phyloP scores from a whole-genome alignment of 2,113 vertebrate species.

The Lophochroa leadbeateri region DNA sequence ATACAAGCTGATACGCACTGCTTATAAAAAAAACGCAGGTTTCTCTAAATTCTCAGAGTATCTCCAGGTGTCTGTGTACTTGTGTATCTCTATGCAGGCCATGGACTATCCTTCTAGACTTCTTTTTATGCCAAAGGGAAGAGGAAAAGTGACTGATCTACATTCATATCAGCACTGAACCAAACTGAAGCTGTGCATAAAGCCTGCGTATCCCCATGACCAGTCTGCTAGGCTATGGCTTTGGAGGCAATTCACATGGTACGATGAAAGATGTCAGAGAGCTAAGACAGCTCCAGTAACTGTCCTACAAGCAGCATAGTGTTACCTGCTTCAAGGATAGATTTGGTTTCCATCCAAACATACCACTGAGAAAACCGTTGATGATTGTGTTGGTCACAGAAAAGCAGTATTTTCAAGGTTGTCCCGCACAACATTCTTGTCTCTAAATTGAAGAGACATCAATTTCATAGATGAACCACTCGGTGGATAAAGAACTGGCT shows the following conservation, averaged over 20 bases:
- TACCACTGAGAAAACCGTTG: accelerated
- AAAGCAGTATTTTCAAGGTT: neutral
- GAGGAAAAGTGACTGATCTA: neutral
- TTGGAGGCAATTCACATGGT: neutral
- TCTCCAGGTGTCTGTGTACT: neutral
- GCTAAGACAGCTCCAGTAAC: neutral
- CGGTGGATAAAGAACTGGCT: too few species aligned
- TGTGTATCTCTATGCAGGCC: neutral
- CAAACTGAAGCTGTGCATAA: neutral
- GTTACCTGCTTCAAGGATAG: neutral
- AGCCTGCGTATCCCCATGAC: neutral
- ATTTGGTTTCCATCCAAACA: neutral
- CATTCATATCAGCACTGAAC: neutral
- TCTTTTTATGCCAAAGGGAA: accelerated
- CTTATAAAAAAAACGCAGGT: neutral
- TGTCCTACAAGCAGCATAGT: neutral
- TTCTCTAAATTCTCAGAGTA: neutral
- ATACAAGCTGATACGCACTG: neutral
- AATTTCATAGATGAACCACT: too few species aligned
- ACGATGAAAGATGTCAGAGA: neutral
- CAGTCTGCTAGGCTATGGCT: neutral
- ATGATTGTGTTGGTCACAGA: neutral
- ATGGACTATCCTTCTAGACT: neutral
- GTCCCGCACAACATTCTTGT: too few species aligned
- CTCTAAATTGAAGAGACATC: too few species aligned